Evolutionary conservation across 2,113 vertebrate species (phyloP).

Genomic region (Sterrhoptilus dennistouni): DNA sequence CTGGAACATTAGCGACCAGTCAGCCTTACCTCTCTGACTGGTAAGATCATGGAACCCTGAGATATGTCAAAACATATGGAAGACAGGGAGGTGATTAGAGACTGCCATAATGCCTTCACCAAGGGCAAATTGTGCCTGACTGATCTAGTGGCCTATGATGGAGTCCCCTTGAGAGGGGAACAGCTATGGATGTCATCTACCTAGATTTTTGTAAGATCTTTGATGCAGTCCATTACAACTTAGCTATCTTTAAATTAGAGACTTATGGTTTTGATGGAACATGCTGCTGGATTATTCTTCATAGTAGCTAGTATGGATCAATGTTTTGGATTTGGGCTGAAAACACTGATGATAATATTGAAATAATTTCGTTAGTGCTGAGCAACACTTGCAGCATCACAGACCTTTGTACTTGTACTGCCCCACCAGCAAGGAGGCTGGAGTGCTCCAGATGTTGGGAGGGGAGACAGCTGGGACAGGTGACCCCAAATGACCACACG

Average conservation of each 20-base stretch:
- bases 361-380: neutral
- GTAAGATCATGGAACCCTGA: neutral
- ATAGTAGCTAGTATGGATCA: neutral
- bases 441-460: neutral
- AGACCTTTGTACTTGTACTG: neutral
- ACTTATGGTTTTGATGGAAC: neutral
- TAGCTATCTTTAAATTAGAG: neutral
- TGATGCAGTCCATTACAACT: neutral
- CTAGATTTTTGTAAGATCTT: neutral
- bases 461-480: neutral
- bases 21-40: neutral
- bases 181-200: neutral
- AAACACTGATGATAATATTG: neutral
- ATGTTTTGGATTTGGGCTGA: neutral
- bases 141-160: accelerated
- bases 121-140: neutral
- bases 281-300: neutral
- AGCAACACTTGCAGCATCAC: neutral
- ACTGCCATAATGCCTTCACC: neutral
- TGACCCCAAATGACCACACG: neutral
- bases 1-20: neutral
- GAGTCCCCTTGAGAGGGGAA: neutral
- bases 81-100: neutral
- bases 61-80: neutral
- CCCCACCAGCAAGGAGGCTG: neutral